A percentile compares a stretch with the other conserved stretches of the same genome.
phyloP scores from a whole-genome alignment of 1,140 invertebrate genomes.

The Sweltsa coloradensis region DNA sequence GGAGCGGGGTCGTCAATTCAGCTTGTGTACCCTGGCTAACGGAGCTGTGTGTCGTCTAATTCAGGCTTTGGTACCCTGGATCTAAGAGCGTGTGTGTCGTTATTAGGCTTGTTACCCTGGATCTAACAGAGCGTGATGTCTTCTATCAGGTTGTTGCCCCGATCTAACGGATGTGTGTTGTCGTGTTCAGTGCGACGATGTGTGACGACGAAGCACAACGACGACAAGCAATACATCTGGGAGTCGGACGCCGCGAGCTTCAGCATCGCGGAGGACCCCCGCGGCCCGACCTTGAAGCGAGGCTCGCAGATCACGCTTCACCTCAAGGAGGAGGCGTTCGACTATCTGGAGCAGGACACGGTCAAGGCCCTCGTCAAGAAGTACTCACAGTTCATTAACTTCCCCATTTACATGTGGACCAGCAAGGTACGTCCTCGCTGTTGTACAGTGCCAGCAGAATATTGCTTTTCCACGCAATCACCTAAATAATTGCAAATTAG shows the following conservation, averaged over 20 bases:
- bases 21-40: no score
- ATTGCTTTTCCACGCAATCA: no score
- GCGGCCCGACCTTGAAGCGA: slow-evolving; percentile 78
- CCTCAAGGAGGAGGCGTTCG: slow-evolving; percentile 92
- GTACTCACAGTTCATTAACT: slow-evolving; percentile 99
- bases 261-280: slow-evolving; percentile 84
- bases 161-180: no score
- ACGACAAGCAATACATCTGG: slow-evolving; percentile 96
- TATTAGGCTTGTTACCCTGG: no score
- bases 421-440: slow-evolving; percentile 68
- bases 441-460: no score
- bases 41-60: no score
- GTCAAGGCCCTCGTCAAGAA: slow-evolving; percentile 86
- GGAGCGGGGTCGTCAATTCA: no score
- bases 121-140: no score
- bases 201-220: slow-evolving; percentile 92
- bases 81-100: not conserved
- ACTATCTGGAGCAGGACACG: slow-evolving; percentile 89
- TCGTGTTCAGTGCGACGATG: no score
- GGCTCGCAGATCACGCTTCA: slow-evolving; percentile 78
- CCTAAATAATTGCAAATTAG: no score
- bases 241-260: slow-evolving; percentile 88
- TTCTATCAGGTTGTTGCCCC: slow-evolving; percentile 67
- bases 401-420: slow-evolving; percentile 94
- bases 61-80: no score